Evolutionary conservation across 2,888 invertebrate species (phyloP).

Genomic region (Xestia c-nigrum): DNA sequence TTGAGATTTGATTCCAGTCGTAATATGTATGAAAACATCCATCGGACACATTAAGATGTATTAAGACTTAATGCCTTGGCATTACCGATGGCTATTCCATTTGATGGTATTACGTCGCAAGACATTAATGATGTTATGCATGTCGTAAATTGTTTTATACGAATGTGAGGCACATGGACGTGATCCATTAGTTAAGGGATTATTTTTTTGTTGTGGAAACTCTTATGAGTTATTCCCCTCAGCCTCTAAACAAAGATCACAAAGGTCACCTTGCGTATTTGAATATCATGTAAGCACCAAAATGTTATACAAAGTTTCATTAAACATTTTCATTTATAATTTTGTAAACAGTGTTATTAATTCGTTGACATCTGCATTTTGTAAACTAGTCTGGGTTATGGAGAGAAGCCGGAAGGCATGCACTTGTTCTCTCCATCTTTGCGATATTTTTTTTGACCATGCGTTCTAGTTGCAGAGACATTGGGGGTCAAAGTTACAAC

Average conservation of each 20-base stretch:
- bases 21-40: constrained; percentile 10
- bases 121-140: constrained; percentile 37
- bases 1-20: constrained; percentile 37
- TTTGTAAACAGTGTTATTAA: constrained; percentile 23
- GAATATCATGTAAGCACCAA: constrained; percentile 26
- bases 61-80: constrained; percentile 24
- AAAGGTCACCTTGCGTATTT: constrained; percentile 43
- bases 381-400: background rate
- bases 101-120: constrained; percentile 30
- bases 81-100: constrained; percentile 22
- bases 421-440: no score
- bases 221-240: constrained; percentile 14
- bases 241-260: constrained; percentile 29
- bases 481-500: no score
- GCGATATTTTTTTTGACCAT: no score
- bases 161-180: constrained; percentile 11
- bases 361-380: constrained; percentile 14
- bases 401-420: no score
- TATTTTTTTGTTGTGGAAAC: constrained; percentile 46
- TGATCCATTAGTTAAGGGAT: constrained; percentile 41
- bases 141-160: constrained; percentile 36
- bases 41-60: constrained; percentile 18
- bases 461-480: no score
- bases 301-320: constrained; percentile 40
- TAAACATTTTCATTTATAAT: constrained; percentile 40